Conservation (phyloP, 2,113 vertebrate genomes). For the Canis aureus region DNA sequence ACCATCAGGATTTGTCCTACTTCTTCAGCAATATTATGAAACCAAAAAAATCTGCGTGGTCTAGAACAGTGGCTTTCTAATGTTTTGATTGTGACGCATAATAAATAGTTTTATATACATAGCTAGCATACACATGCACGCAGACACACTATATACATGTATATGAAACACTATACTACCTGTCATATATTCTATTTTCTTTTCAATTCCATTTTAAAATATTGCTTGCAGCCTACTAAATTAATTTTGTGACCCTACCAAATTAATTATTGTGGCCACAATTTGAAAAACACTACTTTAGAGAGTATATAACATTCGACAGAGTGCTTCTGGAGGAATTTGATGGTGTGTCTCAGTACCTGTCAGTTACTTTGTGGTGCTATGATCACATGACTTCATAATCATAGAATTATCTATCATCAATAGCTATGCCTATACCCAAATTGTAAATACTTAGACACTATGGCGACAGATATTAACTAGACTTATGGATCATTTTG, state of each 20-base stretch:
- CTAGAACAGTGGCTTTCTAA: not conserved
- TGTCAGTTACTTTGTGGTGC: not conserved
- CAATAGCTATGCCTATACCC: not conserved
- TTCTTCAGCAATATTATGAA: not conserved
- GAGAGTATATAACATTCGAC: not conserved
- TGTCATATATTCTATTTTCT: constrained; percentile 9
- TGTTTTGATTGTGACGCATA: not conserved
- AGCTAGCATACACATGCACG: not conserved
- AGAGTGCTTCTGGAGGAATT: not conserved
- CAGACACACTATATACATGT: not conserved
- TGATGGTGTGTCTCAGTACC: not conserved
- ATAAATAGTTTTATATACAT: not conserved
- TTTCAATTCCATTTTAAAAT: not conserved
- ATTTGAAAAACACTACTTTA: not conserved
- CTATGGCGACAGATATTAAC: not conserved
- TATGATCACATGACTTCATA: constrained; percentile 25
- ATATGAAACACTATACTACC: not conserved
- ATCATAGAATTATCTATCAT: not conserved
- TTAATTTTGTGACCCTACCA: not conserved
- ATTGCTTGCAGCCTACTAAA: not conserved
- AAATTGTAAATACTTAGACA: not conserved
- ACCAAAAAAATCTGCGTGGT: not conserved
- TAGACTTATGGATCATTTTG: not conserved
- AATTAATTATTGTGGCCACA: not conserved
- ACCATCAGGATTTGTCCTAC: not conserved